phyloP scores from a whole-genome alignment of 2,888 invertebrate species.

The Perdita meconis region DNA sequence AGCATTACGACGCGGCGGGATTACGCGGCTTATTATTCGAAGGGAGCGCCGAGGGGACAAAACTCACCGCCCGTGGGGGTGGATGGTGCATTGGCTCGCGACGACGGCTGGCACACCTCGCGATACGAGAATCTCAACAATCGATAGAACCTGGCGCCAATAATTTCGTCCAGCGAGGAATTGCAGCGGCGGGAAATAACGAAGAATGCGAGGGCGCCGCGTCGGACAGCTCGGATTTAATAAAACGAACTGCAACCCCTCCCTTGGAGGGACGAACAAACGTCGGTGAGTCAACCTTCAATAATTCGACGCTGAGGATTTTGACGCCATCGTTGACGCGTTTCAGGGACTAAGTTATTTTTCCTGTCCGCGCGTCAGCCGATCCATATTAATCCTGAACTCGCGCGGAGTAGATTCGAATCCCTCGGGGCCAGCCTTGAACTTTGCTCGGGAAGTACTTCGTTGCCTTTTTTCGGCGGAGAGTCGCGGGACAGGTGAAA shows the following conservation, averaged over 20 bases:
- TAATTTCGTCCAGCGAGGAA: conserved; percentile 6
- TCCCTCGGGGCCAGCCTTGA: conserved; percentile 25
- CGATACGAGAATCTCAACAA: conserved; percentile 13
- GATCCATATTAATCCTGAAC: conserved; percentile 45
- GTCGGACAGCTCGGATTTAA: neutral
- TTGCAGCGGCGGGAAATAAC: neutral
- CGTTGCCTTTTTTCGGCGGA: neutral
- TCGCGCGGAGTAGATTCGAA: conserved; percentile 4
- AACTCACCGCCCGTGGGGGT: conserved; percentile 35
- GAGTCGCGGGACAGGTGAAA: conserved; percentile 13
- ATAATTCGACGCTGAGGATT: conserved; percentile 14
- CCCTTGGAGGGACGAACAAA: neutral
- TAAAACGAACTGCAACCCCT: neutral
- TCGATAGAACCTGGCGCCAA: conserved; percentile 16
- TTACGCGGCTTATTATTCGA: conserved; percentile 60
- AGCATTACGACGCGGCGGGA: conserved; percentile 51
- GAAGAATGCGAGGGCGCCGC: neutral
- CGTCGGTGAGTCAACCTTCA: neutral
- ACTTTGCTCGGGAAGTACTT: conserved; percentile 22
- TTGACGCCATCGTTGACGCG: neutral
- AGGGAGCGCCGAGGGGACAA: neutral
- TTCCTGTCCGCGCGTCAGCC: conserved; percentile 36
- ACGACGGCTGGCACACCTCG: too few relatives aligned
- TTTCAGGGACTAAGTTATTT: conserved; percentile 32
- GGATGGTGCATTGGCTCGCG: conserved; percentile 15